Conservation (phyloP, 2,113 vertebrate species). For the Phylloscopus trochiloides region DNA sequence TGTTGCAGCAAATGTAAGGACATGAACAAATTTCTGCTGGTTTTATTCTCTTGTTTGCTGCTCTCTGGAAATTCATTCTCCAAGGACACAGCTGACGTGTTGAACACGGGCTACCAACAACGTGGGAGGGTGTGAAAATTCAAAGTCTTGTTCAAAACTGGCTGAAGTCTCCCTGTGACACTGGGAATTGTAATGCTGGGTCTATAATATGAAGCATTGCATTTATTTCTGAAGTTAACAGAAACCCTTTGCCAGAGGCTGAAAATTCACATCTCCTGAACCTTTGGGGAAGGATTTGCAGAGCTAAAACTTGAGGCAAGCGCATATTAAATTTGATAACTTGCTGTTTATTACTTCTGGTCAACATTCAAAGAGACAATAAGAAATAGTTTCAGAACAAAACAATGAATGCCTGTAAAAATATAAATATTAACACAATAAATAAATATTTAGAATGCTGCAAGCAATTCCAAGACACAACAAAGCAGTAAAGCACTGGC, state of each 20-base stretch:
- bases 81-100: rapidly evolving
- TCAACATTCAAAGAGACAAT: not conserved
- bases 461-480: not conserved
- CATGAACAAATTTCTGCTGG: not conserved
- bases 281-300: not conserved
- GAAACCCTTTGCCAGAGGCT: not conserved
- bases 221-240: not conserved
- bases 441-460: not conserved
- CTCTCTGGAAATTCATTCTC: not conserved
- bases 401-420: not conserved
- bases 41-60: not conserved
- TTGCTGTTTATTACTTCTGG: not conserved
- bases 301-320: not conserved
- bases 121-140: not conserved
- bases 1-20: not conserved
- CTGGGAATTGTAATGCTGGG: not conserved
- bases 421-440: not conserved
- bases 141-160: not conserved
- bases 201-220: not conserved
- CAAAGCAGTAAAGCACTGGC: not conserved
- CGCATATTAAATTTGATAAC: not conserved
- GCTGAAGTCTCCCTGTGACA: not conserved
- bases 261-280: not conserved
- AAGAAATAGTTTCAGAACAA: not conserved
- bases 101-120: not conserved